A percentile compares a stretch with the other conserved stretches of the same genome.
phyloP scores from a whole-genome alignment of 64 coral and sea anemone species.

The Montipora sp. region DNA sequence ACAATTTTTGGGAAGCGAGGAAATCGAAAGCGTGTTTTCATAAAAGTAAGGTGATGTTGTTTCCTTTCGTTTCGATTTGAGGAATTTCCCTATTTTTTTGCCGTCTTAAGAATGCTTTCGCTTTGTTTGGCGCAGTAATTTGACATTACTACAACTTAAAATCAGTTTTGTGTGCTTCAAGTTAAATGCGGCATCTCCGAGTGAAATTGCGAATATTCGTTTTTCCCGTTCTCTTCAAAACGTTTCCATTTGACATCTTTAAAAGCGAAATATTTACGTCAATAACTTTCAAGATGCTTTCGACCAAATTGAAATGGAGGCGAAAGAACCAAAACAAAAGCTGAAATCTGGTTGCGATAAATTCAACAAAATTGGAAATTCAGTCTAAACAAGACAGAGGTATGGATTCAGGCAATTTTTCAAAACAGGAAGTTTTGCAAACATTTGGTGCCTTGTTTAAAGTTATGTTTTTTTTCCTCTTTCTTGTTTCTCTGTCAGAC shows the following conservation, averaged over 20 bases:
- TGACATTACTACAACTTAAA: slow-evolving; percentile 23
- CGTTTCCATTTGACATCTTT: not conserved
- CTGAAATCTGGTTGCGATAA: slow-evolving; percentile 9
- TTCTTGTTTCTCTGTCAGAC: not conserved
- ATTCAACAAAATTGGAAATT: slow-evolving; percentile 38
- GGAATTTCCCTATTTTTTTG: not conserved
- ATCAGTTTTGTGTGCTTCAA: slow-evolving; percentile 6
- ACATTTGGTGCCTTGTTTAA: not conserved
- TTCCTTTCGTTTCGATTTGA: not conserved
- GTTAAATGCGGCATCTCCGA: slow-evolving; percentile 20
- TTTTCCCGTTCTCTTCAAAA: not conserved
- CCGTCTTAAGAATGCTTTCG: not conserved
- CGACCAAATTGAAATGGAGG: slow-evolving; percentile 3
- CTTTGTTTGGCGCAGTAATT: slow-evolving; percentile 21
- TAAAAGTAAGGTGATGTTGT: not conserved
- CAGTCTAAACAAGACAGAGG: not conserved
- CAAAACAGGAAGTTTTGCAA: not conserved
- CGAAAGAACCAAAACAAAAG: slow-evolving; percentile 21
- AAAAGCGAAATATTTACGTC: not conserved
- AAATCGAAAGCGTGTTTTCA: not conserved
- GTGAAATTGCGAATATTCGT: not conserved
- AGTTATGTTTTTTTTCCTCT: not conserved
- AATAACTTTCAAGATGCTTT: slow-evolving; percentile 7
- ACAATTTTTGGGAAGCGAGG: not conserved
- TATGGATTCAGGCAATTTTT: not conserved